These are phyloP conservation scores for Corvus cornix DNA, from an alignment of 2,113 vertebrate species.

Conservation along the genomic window DNA sequence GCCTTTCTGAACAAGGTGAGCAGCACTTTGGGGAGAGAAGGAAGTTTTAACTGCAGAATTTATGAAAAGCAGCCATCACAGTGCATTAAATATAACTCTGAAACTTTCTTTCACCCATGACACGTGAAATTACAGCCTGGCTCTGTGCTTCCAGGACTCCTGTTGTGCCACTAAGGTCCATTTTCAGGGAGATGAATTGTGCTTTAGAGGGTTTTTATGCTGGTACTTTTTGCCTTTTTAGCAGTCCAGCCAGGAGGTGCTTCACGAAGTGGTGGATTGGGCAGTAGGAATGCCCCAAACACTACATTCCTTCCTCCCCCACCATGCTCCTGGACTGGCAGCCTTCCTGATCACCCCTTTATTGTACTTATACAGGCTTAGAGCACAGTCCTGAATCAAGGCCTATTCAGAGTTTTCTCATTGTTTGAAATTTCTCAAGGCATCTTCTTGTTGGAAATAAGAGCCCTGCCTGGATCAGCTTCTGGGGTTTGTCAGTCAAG, in stretches of 20 bases:
- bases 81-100: not conserved
- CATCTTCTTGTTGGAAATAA: not conserved
- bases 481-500: constrained; percentile 49
- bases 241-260: not conserved
- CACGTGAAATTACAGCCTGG: not conserved
- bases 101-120: not conserved
- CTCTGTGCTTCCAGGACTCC: not conserved
- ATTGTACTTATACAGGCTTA: not conserved
- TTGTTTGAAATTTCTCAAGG: constrained; percentile 36
- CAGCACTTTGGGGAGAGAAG: not conserved
- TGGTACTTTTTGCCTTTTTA: not conserved
- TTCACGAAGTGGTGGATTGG: not conserved
- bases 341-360: not conserved
- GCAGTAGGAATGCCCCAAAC: not conserved
- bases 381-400: not conserved
- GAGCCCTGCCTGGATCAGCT: not conserved
- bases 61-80: not conserved
- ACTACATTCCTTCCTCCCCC: not conserved
- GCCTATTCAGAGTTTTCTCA: not conserved
- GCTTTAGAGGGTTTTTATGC: not conserved
- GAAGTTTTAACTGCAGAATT: not conserved
- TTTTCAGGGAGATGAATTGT: not conserved
- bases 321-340: not conserved
- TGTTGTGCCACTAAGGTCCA: not conserved
- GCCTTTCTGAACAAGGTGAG: not conserved